These are phyloP conservation scores for Athalia rosae DNA, from an alignment of 2,888 invertebrate species.

Conservation along the genomic window DNA sequence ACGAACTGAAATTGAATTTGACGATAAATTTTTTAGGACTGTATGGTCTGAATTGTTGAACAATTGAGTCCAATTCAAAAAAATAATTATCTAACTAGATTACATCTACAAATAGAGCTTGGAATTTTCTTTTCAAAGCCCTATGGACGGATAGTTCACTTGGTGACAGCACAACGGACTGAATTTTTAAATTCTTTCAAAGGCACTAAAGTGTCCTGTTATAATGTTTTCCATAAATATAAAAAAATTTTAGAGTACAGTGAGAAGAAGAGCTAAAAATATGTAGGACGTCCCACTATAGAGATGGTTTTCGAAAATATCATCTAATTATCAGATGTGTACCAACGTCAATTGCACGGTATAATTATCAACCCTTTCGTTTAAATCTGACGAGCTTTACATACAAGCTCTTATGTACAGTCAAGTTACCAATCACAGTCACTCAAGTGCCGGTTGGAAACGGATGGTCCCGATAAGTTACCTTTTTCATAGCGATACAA, in stretches of 20 bases:
- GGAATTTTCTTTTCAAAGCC: conserved; percentile 69
- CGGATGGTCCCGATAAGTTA: conserved; percentile 11
- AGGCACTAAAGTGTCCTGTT: conserved; percentile 39
- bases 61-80: conserved; percentile 23
- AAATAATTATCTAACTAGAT: conserved; percentile 42
- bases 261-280: conserved; percentile 12
- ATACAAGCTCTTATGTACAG: conserved; percentile 18
- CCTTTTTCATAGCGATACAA: conserved; percentile 16
- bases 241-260: conserved; percentile 18
- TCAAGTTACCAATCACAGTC: conserved; percentile 26
- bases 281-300: not conserved
- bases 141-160: conserved; percentile 72
- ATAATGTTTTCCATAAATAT: conserved; percentile 37
- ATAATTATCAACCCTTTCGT: not conserved
- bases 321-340: not conserved
- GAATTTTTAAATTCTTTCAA: conserved; percentile 46
- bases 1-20: conserved; percentile 4
- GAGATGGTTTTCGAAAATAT: not conserved
- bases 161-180: conserved; percentile 69
- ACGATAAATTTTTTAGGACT: not conserved
- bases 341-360: not conserved
- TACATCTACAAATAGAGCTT: conserved; percentile 67
- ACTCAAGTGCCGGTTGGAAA: not conserved
- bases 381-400: not conserved
- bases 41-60: not conserved